These are phyloP conservation scores for Hyles euphorbiae DNA, from an alignment of 1,140 invertebrate species.

Conservation along the genomic window DNA sequence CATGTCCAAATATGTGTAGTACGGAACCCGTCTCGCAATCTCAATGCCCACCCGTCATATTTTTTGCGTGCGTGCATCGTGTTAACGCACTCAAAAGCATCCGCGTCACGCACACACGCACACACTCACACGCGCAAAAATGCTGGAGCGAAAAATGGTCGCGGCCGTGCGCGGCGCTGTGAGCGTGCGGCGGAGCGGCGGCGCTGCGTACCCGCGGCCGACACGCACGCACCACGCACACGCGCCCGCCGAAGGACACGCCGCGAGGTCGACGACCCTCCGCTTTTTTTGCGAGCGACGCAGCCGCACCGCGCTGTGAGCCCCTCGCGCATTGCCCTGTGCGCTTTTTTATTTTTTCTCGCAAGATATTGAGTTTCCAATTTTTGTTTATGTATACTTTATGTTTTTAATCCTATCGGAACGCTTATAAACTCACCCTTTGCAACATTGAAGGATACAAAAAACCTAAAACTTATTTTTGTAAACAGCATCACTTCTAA, in stretches of 20 bases:
- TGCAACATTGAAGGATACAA: too few species aligned
- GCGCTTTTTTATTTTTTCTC: slow-evolving; percentile 33
- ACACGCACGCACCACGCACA: slow-evolving; percentile 47
- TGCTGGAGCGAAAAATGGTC: slow-evolving; percentile 21
- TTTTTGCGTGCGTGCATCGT: slow-evolving; percentile 49
- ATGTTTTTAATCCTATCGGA: too few species aligned
- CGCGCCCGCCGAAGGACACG: slow-evolving; percentile 65
- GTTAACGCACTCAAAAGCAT: slow-evolving; percentile 57
- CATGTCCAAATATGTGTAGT: too few species aligned
- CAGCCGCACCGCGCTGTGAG: slow-evolving; percentile 49
- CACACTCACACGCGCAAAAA: background rate
- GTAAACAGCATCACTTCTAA: too few species aligned
- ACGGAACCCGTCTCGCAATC: background rate
- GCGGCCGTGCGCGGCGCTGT: slow-evolving; percentile 40
- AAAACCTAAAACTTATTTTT: too few species aligned
- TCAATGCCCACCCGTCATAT: slow-evolving; percentile 15
- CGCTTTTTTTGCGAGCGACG: slow-evolving; percentile 63
- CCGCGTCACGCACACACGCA: slow-evolving; percentile 47
- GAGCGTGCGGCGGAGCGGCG: slow-evolving; percentile 23
- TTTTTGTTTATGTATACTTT: too few species aligned
- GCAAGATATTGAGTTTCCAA: slow-evolving; percentile 15
- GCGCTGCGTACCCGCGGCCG: slow-evolving; percentile 36
- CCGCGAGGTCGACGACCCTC: slow-evolving; percentile 57
- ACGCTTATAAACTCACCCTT: too few species aligned
- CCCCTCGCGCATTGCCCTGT: slow-evolving; percentile 61